Conservation (phyloP, 1,140 invertebrate genomes). For the Tyrophagus putrescentiae region DNA sequence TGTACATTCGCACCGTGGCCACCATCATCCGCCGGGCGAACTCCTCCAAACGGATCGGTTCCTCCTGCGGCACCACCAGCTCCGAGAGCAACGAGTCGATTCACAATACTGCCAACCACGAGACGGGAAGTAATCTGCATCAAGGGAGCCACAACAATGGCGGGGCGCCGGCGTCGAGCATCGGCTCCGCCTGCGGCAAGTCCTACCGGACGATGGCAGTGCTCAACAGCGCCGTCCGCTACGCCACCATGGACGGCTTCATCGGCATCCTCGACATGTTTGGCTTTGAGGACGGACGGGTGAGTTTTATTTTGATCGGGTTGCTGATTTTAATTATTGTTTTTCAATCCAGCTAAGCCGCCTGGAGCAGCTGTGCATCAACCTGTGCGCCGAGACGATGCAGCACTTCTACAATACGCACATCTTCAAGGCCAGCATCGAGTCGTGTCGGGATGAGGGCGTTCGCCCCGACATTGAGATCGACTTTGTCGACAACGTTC, state of each 20-base stretch:
- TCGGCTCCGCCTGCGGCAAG: constrained; percentile 59
- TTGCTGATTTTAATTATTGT: constrained; percentile 13
- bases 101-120: constrained; percentile 50
- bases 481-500: constrained; percentile 86
- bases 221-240: constrained; percentile 72
- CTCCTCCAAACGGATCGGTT: constrained; percentile 69
- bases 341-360: constrained; percentile 49
- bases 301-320: constrained; percentile 26
- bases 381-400: constrained; percentile 89
- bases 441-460: constrained; percentile 81
- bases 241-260: constrained; percentile 75
- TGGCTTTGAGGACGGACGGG: constrained; percentile 76
- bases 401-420: constrained; percentile 94
- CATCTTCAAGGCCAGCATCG: constrained; percentile 83
- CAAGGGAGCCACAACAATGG: no score
- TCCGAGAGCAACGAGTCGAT: constrained; percentile 81
- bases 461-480: constrained; percentile 78
- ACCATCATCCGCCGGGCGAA: constrained; percentile 82
- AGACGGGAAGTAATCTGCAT: constrained; percentile 56
- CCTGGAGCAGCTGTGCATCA: constrained; percentile 82
- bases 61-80: constrained; percentile 64
- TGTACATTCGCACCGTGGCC: constrained; percentile 85
- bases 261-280: constrained; percentile 92
- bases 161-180: constrained; percentile 47
- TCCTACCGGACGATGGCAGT: constrained; percentile 63